phyloP scores from a whole-genome alignment of 2,113 vertebrate species.

The Chionomys nivalis region DNA sequence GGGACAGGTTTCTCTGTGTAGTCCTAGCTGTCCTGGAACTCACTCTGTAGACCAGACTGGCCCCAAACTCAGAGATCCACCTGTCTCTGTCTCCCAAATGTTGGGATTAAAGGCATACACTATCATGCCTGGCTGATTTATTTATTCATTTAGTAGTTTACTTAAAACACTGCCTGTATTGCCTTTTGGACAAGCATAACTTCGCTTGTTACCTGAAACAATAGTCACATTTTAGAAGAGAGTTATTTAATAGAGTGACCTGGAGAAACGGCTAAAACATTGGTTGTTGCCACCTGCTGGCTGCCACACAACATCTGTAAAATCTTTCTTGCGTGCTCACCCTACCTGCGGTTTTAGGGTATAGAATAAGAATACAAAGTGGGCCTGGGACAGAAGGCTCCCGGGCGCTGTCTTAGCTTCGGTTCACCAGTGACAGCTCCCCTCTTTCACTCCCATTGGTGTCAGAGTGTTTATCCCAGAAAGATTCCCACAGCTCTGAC shows the following conservation, averaged over 20 bases:
- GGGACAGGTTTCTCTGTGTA: not conserved
- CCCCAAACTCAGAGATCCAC: not conserved
- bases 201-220: not conserved
- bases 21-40: not conserved
- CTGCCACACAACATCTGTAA: not conserved
- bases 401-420: not conserved
- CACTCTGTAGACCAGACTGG: not conserved
- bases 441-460: not conserved
- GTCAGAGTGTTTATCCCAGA: not conserved
- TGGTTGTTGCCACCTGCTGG: not conserved
- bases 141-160: not conserved
- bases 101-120: not conserved
- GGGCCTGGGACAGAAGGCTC: not conserved
- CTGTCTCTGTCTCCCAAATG: not conserved
- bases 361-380: not conserved
- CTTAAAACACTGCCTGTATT: not conserved
- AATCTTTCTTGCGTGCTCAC: not conserved
- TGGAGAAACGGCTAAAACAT: not conserved
- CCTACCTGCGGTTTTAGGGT: not conserved
- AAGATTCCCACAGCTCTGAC: not conserved
- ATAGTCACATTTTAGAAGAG: not conserved
- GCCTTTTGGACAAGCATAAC: not conserved
- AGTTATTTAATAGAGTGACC: not conserved
- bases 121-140: not conserved
- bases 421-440: not conserved